These are phyloP conservation scores for Eueremaeus valkanovi DNA, from an alignment of 2,888 invertebrate species.

Conservation along the genomic window DNA sequence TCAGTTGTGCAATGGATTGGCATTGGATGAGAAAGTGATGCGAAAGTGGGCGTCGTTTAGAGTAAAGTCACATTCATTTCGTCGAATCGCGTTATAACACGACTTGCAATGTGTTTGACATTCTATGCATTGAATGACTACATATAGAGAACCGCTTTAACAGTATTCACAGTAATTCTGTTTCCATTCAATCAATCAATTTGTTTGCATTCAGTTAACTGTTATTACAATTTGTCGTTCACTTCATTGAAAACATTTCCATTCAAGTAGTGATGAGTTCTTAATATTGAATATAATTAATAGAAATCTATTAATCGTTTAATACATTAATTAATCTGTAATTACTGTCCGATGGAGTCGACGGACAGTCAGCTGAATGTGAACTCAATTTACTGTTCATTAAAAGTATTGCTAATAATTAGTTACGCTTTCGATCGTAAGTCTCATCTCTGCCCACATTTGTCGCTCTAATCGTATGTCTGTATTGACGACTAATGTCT, in stretches of 20 bases:
- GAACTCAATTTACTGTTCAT: neutral
- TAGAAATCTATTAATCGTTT: no score
- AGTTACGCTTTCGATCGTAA: slow-evolving; percentile 27
- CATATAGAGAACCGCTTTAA: neutral
- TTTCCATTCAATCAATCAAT: neutral
- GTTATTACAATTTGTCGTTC: neutral
- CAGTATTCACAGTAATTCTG: neutral
- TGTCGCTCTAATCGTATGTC: neutral
- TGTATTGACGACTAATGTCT: neutral
- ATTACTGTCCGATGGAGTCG: neutral
- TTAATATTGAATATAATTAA: neutral
- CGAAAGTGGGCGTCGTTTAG: slow-evolving; percentile 22
- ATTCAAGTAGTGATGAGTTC: neutral
- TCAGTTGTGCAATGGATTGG: no score
- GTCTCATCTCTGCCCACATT: neutral
- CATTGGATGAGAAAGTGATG: no score
- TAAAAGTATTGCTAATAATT: slow-evolving; percentile 9
- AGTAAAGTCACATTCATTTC: slow-evolving; percentile 20
- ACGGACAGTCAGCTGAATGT: slow-evolving; percentile 1
- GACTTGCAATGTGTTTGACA: neutral
- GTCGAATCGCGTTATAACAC: slow-evolving; percentile 27
- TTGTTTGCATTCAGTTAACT: neutral
- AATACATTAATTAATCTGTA: neutral
- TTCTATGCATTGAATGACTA: neutral
- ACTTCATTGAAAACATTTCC: neutral